Base-by-base conservation (phyloP, 2,888 invertebrate species). In the Drosophila mettleri region DNA sequence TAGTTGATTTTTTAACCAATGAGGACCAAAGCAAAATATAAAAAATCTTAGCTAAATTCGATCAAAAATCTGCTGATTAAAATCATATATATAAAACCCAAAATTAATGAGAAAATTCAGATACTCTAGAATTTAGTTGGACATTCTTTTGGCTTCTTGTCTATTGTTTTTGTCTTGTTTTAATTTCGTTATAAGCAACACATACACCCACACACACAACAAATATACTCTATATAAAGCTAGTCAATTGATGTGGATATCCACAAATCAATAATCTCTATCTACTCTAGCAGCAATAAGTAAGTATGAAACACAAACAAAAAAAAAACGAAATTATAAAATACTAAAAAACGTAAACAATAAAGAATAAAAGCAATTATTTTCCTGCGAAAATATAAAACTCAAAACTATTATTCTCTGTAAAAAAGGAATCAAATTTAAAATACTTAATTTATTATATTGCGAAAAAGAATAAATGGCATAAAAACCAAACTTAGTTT, bases 341-440 rank as follows among this genome's bases (percentile, higher is more conserved):
- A 39, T n/a, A 41, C 41, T 33, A 39, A 66, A 38, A 64, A 76
- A 77, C 70, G 60, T 74, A 64, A 59, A 85, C 80, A 86, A 86
- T 86, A 86, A 86, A 41, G 34, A 60, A 65, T 64, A 76, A 82
- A 89, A 89, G 89, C 89, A 89, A 89, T 89, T 90, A 78, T 89
- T 89, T 89, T 74, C 87, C 61, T 62, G 54, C 33, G 81, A 80
- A 87, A 89, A 74, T 73, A 74, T 70, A 80, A 83, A 86, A 74
- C 33, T 24, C 24, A 73, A 55, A 61, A 68, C n/a, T 51, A 36
- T 16, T 69, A 67, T 57, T 48, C 57, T 62, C 57, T 69, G 63
- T 48, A 62, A 16, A 27, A 62, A 6, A 27, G 3, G 18, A 38
- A 38, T 3, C 45, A 51, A 65, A 66, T 52, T 31, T 22, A 49